Base-by-base conservation (phyloP, 2,797 vertebrate genomes). In the Gymnodraco acuticeps region DNA sequence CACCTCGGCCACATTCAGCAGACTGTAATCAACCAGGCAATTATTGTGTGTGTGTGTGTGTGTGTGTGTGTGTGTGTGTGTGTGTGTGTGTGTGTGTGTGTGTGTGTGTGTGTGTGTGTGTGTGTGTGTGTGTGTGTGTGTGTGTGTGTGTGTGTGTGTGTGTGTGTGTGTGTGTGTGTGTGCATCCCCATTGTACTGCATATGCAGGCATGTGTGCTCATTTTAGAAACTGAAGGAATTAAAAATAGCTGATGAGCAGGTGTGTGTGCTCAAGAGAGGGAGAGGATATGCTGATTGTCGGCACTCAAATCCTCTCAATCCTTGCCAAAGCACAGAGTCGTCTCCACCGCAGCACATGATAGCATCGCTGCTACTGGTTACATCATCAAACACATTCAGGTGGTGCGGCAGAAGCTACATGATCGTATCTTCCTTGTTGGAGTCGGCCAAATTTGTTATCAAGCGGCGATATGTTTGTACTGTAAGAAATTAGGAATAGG, bases 11-110 rank as follows among this genome's bases (percentile, higher is more conserved):
- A 60, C 77, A 73, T 73, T 73, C 77, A 67, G 74, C 55, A 88
- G 77, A 90, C 91, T 93, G 86, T 91, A 94, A 93, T 93, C 90
- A 93, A 65, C 74, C n/a, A 59, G 87, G 59, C 72, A 82, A 81
- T 88, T 81, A 85, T 51, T 76, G 59, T 86, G 78, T 79, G 78
- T 73, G 76, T 73, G 71, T 79, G 78, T 76, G 76, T 73, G 71
- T 76, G 59, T 86, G 77, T 79, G 78, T 73, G 76, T 73, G 71
- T 76, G 59, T 86, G 77, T 79, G 76, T 73, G 71, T 76, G 59
- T 86, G 77, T 79, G 78, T 73, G 76, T 73, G 71, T 76, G 59
- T 86, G 77, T 79, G 78, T 73, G 76, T 73, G 71, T 76, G 59
- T 86, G 76, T 79, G 78, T 73, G 76, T 73, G 71, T 75, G 59